phyloP scores from a whole-genome alignment of 2,797 vertebrate species.

The Pterois miles region DNA sequence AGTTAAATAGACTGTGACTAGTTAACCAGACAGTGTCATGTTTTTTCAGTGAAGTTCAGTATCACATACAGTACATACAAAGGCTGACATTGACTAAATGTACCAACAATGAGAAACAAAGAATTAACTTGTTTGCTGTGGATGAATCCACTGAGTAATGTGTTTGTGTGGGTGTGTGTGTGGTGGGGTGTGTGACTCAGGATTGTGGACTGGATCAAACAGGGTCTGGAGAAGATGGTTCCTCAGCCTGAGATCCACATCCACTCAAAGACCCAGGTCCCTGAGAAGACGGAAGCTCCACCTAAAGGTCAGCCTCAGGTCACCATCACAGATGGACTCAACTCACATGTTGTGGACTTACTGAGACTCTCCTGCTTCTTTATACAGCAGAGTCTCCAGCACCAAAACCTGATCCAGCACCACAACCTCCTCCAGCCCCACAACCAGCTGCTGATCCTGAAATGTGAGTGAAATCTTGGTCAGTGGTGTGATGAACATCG shows the following conservation, averaged over 20 bases:
- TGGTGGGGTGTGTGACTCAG: constrained; percentile 48
- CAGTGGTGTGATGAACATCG: not conserved
- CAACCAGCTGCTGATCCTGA: constrained; percentile 20
- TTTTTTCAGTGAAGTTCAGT: no score
- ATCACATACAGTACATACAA: no score
- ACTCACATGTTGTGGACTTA: not conserved
- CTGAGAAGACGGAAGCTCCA: constrained; percentile 37
- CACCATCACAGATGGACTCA: no score
- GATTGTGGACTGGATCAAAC: constrained; percentile 83
- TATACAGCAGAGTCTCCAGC: constrained; percentile 10
- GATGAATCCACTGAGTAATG: no score
- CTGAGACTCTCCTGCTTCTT: not conserved
- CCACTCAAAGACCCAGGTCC: constrained; percentile 40
- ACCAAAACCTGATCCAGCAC: constrained; percentile 11
- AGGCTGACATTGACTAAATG: no score
- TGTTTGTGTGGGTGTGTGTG: no score
- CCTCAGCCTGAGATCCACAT: constrained; percentile 77
- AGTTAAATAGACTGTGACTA: no score
- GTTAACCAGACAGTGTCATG: no score
- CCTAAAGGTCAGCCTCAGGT: constrained; percentile 17
- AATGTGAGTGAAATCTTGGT: constrained; percentile 50
- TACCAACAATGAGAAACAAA: no score
- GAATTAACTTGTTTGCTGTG: no score
- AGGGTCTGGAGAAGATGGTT: constrained; percentile 83
- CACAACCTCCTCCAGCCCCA: constrained; percentile 23